Conservation (phyloP, 2,797 vertebrate genomes). For the Paramormyrops hopkinsi region DNA sequence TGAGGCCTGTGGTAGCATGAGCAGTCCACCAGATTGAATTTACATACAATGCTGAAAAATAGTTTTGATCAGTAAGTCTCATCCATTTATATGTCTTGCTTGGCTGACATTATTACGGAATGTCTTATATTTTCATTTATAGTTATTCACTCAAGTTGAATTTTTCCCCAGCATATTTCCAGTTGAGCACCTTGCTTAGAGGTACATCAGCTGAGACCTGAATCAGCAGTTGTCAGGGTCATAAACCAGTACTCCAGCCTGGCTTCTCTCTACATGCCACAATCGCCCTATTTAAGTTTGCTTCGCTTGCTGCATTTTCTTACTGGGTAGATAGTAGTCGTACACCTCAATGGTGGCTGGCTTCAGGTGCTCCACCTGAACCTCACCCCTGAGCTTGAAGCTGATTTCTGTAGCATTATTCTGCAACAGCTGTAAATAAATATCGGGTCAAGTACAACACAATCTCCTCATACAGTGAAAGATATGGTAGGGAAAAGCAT, state of each 20-base stretch:
- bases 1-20: background rate
- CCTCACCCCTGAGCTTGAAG: slow-evolving; percentile 40
- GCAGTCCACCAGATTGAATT: background rate
- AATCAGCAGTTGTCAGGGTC: background rate
- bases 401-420: background rate
- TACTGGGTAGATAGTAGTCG: slow-evolving; percentile 65
- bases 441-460: background rate
- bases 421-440: slow-evolving; percentile 41
- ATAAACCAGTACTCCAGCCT: background rate
- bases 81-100: background rate
- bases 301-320: background rate
- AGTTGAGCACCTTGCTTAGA: background rate
- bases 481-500: background rate
- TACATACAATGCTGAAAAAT: background rate
- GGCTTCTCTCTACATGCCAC: background rate
- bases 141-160: background rate
- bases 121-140: background rate
- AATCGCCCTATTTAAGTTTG: background rate
- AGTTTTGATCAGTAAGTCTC: background rate
- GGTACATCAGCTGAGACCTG: background rate
- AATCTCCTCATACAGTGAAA: background rate
- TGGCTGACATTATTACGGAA: background rate
- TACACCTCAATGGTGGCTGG: slow-evolving; percentile 54
- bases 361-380: slow-evolving; percentile 53
- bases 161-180: background rate